Evolutionary conservation across 2,797 vertebrate species (phyloP).

Genomic region (Lagocephalus sceleratus): DNA sequence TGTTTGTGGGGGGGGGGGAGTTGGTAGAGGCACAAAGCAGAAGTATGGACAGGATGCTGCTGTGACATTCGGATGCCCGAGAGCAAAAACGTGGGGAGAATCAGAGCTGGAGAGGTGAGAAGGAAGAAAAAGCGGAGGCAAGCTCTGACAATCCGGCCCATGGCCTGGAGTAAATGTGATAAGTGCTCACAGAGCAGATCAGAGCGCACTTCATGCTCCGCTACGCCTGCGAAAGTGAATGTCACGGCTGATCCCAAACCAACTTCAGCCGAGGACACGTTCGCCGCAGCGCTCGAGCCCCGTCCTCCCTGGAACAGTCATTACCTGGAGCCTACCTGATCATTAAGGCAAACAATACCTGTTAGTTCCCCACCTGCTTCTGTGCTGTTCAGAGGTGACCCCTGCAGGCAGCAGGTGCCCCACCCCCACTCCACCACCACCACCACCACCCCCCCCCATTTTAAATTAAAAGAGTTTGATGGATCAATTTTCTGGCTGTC

Average conservation of each 20-base stretch:
- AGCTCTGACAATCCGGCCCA: slow-evolving; percentile 45
- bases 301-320: no score
- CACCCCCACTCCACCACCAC: no score
- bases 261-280: slow-evolving; percentile 40
- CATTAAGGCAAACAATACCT: no score
- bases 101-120: slow-evolving; percentile 22
- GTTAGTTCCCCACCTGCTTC: no score
- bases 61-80: slow-evolving; percentile 40
- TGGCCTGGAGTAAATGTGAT: slow-evolving; percentile 65
- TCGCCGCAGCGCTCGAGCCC: slow-evolving; percentile 20
- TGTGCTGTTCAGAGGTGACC: no score
- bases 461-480: slow-evolving; percentile 11
- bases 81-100: slow-evolving; percentile 27
- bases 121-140: slow-evolving; percentile 38
- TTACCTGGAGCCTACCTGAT: not conserved
- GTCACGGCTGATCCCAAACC: slow-evolving; percentile 60
- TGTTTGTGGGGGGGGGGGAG: slow-evolving; percentile 26
- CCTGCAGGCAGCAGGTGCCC: no score
- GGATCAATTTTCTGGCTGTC: not conserved
- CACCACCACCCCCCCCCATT: slow-evolving; percentile 7
- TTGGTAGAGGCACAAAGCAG: slow-evolving; percentile 47
- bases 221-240: slow-evolving; percentile 65
- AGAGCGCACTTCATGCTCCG: slow-evolving; percentile 61
- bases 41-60: slow-evolving; percentile 33
- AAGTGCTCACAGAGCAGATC: slow-evolving; percentile 64